Evolutionary conservation across 2,113 vertebrate genomes (phyloP).

Genomic region (Tapirus terrestris): DNA sequence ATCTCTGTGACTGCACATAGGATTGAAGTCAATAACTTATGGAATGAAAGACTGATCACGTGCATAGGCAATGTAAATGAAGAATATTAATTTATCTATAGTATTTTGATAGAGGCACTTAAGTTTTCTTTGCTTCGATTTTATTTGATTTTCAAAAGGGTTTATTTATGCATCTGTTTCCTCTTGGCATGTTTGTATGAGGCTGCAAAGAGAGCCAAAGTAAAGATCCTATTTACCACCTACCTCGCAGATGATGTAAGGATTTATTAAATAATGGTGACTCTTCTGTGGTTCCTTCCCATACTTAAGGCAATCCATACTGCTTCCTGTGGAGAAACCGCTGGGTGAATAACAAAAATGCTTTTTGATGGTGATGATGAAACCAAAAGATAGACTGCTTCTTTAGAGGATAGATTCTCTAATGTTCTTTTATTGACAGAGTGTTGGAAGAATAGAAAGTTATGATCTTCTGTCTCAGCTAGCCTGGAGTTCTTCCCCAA

Average conservation of each 20-base stretch:
- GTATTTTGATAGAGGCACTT: conserved; percentile 8
- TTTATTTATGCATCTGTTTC: neutral
- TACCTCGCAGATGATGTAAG: neutral
- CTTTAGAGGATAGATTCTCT: conserved; percentile 46
- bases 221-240: neutral
- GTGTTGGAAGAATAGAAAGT: conserved; percentile 69
- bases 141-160: neutral
- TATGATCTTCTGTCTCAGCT: conserved; percentile 54
- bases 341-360: neutral
- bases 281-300: neutral
- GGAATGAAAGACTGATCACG: neutral
- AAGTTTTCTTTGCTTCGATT: neutral
- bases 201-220: neutral
- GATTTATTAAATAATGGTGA: conserved; percentile 47
- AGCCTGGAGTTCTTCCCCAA: conserved; percentile 69
- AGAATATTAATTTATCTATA: neutral
- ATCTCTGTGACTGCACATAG: neutral
- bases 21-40: neutral
- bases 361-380: conserved; percentile 41
- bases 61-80: neutral
- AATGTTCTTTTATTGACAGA: conserved; percentile 65
- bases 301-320: neutral
- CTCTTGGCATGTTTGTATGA: neutral
- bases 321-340: conserved; percentile 26
- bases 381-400: neutral